Conservation (phyloP, 2,797 vertebrate species). For the Crenichthys baileyi region DNA sequence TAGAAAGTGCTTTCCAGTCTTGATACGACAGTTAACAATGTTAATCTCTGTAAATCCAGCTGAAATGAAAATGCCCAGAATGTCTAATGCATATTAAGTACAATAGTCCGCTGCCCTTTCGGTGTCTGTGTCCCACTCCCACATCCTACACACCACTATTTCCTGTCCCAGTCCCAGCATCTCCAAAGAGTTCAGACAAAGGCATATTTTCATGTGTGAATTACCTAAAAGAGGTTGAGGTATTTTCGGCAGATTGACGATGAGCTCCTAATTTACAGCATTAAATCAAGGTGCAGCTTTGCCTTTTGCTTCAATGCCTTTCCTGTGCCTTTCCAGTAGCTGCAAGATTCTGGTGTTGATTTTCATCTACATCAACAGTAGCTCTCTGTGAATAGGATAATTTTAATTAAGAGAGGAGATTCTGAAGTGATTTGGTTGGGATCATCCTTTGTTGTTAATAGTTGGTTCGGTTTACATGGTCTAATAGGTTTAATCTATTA, state of each 20-base stretch:
- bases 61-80: slow-evolving; percentile 50
- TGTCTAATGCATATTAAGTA: slow-evolving; percentile 58
- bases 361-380: slow-evolving; percentile 29
- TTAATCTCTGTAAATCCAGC: slow-evolving; percentile 35
- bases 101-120: slow-evolving; percentile 33
- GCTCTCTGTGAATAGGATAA: slow-evolving; percentile 27
- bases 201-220: slow-evolving; percentile 80
- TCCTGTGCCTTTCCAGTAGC: slow-evolving; percentile 71
- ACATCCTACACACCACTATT: slow-evolving; percentile 70
- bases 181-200: slow-evolving; percentile 71
- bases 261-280: slow-evolving; percentile 69
- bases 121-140: slow-evolving; percentile 64
- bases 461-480: slow-evolving; percentile 26
- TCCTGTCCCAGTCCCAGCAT: slow-evolving; percentile 67
- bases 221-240: slow-evolving; percentile 71
- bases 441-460: slow-evolving; percentile 42
- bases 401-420: slow-evolving; percentile 31
- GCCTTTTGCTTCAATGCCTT: slow-evolving; percentile 58
- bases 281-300: slow-evolving; percentile 60
- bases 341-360: slow-evolving; percentile 45
- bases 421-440: slow-evolving; percentile 23
- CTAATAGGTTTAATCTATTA: slow-evolving; percentile 43
- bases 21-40: slow-evolving; percentile 18
- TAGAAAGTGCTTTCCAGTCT: neutral
- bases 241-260: slow-evolving; percentile 69